A percentile compares a stretch with the other conserved stretches of the same genome.
Evolutionary conservation across 2,888 invertebrate species (phyloP).

Genomic region (Aquatica leii): DNA sequence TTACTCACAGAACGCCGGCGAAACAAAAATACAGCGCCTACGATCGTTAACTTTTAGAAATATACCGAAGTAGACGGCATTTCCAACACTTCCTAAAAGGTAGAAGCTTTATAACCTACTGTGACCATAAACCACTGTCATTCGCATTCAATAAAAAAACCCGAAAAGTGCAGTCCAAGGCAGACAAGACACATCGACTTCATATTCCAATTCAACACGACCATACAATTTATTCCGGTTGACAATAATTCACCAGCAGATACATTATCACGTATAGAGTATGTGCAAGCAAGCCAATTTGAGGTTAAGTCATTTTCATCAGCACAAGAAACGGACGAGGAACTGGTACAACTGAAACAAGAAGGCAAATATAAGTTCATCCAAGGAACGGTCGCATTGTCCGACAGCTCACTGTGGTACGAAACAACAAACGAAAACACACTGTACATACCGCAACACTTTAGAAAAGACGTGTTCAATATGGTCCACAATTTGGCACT

Average conservation of each 20-base stretch:
- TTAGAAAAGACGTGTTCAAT: background rate
- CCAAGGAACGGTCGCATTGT: too few species aligned
- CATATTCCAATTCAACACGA: constrained; percentile 27
- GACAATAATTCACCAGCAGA: constrained; percentile 10
- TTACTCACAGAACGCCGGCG: background rate
- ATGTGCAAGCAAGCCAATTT: background rate
- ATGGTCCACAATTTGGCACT: background rate
- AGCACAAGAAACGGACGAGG: background rate
- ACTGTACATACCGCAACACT: background rate
- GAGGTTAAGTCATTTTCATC: background rate
- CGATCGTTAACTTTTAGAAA: background rate
- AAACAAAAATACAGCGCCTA: background rate
- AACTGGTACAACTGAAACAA: background rate
- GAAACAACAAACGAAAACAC: too few species aligned
- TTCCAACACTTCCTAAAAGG: background rate
- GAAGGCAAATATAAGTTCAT: too few species aligned
- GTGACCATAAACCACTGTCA: constrained; percentile 35
- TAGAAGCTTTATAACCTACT: constrained; percentile 8
- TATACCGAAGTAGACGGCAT: background rate
- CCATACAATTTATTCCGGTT: constrained; percentile 18
- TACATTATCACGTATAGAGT: constrained; percentile 6
- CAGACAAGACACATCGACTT: constrained; percentile 24
- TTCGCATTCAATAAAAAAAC: constrained; percentile 49
- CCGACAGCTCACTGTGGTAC: too few species aligned
- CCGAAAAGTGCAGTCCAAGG: constrained; percentile 41